A percentile compares a stretch with the other conserved stretches of the same genome.
Evolutionary conservation across 2,888 invertebrate species (phyloP).

Genomic region (Adineta ricciae): DNA sequence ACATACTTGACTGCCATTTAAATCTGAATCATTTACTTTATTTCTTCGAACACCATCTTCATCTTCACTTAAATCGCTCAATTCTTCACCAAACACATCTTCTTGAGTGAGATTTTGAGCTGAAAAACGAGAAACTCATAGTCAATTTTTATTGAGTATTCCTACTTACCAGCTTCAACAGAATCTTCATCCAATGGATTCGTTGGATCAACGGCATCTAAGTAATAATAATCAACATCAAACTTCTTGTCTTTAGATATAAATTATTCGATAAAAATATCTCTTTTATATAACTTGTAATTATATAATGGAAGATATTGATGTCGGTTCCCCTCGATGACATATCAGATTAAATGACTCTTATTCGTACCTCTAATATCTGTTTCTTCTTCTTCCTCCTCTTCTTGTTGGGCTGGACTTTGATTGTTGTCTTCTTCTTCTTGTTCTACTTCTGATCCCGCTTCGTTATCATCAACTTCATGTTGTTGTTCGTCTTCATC

Average conservation of each 20-base stretch:
- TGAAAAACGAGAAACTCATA: not conserved
- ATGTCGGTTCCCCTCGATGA: too few relatives aligned
- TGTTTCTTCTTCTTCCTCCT: not conserved
- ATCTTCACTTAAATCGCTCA: constrained; percentile 30
- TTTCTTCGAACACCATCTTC: constrained; percentile 3
- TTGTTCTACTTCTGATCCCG: not conserved
- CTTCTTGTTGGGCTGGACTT: not conserved
- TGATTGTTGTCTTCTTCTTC: not conserved
- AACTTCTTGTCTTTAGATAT: too few relatives aligned
- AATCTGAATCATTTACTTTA: not conserved
- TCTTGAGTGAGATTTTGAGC: not conserved
- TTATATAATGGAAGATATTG: too few relatives aligned
- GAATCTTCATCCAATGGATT: constrained; percentile 8
- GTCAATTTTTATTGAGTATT: not conserved
- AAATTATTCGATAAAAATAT: too few relatives aligned
- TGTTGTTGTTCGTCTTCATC: not conserved
- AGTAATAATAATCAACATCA: too few relatives aligned
- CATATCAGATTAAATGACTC: too few relatives aligned
- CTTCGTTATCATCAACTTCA: not conserved
- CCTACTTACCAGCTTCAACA: not conserved
- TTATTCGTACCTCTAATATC: not conserved
- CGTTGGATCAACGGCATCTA: not conserved
- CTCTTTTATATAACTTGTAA: too few relatives aligned
- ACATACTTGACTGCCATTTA: not conserved
- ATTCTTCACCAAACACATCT: constrained; percentile 30